Conservation (phyloP, 2,888 invertebrate species). For the Rotaria socialis region DNA sequence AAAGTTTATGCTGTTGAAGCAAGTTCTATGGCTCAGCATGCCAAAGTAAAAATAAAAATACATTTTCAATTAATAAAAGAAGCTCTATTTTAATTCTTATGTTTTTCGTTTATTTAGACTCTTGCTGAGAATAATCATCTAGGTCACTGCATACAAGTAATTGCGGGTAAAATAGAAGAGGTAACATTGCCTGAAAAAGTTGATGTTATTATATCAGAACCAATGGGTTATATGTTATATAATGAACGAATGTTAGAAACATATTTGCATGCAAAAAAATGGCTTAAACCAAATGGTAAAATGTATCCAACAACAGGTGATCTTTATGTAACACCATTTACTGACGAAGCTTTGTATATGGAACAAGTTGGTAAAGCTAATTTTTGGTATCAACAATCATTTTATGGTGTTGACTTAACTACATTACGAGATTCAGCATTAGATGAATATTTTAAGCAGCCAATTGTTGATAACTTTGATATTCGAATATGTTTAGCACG, state of each 20-base stretch:
- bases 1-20: constrained; percentile 99
- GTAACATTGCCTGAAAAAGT: constrained; percentile 88
- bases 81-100: background rate
- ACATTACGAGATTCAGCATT: constrained; percentile 84
- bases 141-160: constrained; percentile 78
- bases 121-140: constrained; percentile 83
- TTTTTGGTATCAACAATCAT: constrained; percentile 96
- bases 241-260: constrained; percentile 98
- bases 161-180: constrained; percentile 97
- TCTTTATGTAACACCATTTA: constrained; percentile 92
- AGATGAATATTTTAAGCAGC: constrained; percentile 93
- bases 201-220: constrained; percentile 94
- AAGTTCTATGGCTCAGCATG: constrained; percentile 94
- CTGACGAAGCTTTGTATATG: constrained; percentile 91
- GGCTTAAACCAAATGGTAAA: constrained; percentile 77
- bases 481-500: constrained; percentile 91
- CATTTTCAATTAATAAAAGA: background rate
- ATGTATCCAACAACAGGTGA: constrained; percentile 97
- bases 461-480: constrained; percentile 96
- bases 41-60: constrained; percentile 64
- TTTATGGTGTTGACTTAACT: constrained; percentile 92
- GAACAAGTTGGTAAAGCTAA: constrained; percentile 97
- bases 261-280: constrained; percentile 94
- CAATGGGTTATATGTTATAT: constrained; percentile 99
- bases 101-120: constrained; percentile 61